These are phyloP conservation scores for Catamblyrhynchus diadema DNA, from an alignment of 2,797 vertebrate species.

Conservation along the genomic window DNA sequence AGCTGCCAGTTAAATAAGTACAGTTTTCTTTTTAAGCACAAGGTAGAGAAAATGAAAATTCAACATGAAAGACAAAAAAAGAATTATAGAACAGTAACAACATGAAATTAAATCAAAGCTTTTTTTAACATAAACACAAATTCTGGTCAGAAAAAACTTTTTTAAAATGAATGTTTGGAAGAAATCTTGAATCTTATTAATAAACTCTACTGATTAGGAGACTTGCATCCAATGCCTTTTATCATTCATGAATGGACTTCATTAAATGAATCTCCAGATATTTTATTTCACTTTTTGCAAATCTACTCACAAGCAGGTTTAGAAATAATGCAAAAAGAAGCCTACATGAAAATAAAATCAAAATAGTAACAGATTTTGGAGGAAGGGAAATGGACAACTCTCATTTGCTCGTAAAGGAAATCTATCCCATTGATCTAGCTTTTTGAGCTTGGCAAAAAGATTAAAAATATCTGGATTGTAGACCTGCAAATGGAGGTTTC, in stretches of 20 bases:
- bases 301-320: not conserved
- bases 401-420: not conserved
- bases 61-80: not conserved
- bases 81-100: not conserved
- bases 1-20: not conserved
- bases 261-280: slow-evolving; percentile 6
- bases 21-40: not conserved
- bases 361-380: not conserved
- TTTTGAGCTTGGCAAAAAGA: not conserved
- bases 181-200: not conserved
- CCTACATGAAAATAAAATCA: not conserved
- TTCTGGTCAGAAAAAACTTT: not conserved
- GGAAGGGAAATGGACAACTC: not conserved
- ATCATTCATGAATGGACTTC: not conserved
- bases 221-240: not conserved
- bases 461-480: not conserved
- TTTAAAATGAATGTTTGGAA: rapidly evolving
- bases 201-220: not conserved
- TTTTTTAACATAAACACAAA: not conserved
- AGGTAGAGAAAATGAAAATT: not conserved
- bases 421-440: not conserved
- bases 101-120: not conserved
- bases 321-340: slow-evolving; percentile 15
- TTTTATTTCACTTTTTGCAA: not conserved
- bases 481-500: not conserved